phyloP scores from a whole-genome alignment of 2,888 invertebrate genomes.

The Scaptomyza tumidula region DNA sequence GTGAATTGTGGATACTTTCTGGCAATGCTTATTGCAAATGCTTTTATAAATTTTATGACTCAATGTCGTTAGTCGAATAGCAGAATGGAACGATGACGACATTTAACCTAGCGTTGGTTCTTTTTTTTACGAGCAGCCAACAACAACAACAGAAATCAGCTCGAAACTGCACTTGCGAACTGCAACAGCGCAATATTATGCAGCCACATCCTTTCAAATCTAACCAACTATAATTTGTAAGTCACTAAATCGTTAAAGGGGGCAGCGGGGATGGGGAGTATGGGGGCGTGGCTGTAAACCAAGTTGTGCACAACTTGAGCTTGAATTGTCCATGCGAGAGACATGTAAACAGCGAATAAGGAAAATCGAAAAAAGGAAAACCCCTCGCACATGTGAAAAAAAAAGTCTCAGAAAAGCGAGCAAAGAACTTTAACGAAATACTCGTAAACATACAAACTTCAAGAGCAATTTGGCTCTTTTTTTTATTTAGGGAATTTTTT shows the following conservation, averaged over 20 bases:
- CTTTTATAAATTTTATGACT: slow-evolving; percentile 76
- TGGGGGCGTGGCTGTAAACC: slow-evolving; percentile 51
- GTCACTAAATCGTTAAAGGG: slow-evolving; percentile 53
- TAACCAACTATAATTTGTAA: slow-evolving; percentile 71
- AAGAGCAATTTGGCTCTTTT: neutral
- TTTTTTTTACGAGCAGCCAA: slow-evolving; percentile 53
- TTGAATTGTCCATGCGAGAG: slow-evolving; percentile 58
- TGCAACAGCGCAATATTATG: slow-evolving; percentile 37
- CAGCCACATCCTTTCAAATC: slow-evolving; percentile 58
- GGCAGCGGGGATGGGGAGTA: neutral
- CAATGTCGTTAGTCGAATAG: slow-evolving; percentile 48
- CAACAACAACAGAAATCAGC: slow-evolving; percentile 47
- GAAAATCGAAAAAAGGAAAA: neutral
- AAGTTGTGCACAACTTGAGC: slow-evolving; percentile 66
- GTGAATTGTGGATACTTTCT: slow-evolving; percentile 58
- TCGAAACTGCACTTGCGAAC: slow-evolving; percentile 20
- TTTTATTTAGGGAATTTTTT: neutral
- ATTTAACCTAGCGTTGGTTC: slow-evolving; percentile 60
- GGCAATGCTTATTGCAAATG: slow-evolving; percentile 65
- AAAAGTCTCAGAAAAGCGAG: slow-evolving; percentile 6
- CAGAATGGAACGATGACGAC: slow-evolving; percentile 14
- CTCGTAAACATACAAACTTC: neutral
- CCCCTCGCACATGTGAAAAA: neutral
- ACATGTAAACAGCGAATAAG: slow-evolving; percentile 42
- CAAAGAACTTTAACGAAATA: slow-evolving; percentile 35